Conservation (phyloP, 2,113 vertebrate genomes). For the Xenopus borealis region DNA sequence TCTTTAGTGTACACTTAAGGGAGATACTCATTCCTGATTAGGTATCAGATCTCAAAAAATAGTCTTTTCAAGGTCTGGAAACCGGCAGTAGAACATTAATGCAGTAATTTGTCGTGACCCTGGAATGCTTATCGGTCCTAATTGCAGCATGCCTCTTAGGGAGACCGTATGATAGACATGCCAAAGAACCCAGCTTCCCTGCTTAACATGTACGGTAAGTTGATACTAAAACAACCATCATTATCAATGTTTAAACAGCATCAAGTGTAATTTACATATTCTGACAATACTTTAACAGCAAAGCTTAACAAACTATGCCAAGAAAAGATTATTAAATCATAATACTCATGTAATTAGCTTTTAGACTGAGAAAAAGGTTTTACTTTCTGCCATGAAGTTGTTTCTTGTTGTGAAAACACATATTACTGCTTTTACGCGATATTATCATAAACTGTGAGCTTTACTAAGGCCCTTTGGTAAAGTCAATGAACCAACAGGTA, state of each 20-base stretch:
- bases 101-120: constrained; percentile 36
- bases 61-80: constrained; percentile 26
- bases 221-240: constrained; percentile 38
- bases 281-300: constrained; percentile 11
- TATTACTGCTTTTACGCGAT: too few species aligned
- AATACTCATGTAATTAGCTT: too few species aligned
- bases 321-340: too few species aligned
- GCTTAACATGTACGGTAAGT: constrained; percentile 26
- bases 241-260: constrained; percentile 29
- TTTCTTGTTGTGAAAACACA: too few species aligned
- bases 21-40: constrained; percentile 36
- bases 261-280: constrained; percentile 24
- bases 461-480: too few species aligned
- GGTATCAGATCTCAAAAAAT: constrained; percentile 38
- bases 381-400: too few species aligned
- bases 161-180: not conserved
- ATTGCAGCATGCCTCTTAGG: constrained; percentile 23
- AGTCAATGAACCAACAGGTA: too few species aligned
- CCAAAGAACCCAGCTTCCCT: not conserved
- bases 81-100: constrained; percentile 30
- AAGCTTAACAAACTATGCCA: not conserved
- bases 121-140: constrained; percentile 37
- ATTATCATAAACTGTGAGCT: too few species aligned
- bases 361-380: too few species aligned
- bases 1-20: constrained; percentile 23